These are phyloP conservation scores for Habrosyne pyritoides DNA, from an alignment of 2,888 invertebrate species.

Conservation along the genomic window DNA sequence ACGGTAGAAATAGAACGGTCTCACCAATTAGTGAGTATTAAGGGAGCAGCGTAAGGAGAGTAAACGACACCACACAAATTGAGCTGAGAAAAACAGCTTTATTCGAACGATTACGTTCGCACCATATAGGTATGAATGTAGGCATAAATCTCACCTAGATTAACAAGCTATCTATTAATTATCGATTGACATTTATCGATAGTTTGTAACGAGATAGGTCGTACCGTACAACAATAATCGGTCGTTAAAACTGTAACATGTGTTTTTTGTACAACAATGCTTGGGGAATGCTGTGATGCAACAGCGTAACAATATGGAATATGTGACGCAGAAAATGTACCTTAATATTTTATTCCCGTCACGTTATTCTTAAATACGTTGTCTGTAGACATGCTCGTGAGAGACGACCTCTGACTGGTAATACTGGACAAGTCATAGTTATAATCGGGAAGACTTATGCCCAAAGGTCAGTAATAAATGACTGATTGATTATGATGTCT, in stretches of 20 bases:
- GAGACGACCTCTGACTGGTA: background rate
- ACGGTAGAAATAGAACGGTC: conserved; percentile 36
- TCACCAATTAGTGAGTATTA: conserved; percentile 42
- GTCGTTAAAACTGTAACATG: conserved; percentile 9
- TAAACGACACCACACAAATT: conserved; percentile 35
- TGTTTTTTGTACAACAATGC: conserved; percentile 6
- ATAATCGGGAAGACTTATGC: too few relatives aligned
- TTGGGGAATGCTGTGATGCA: background rate
- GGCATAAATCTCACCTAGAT: conserved; percentile 1
- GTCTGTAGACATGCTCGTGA: background rate
- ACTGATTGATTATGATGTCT: too few relatives aligned
- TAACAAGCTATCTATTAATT: conserved; percentile 31
- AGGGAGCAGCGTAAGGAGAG: conserved; percentile 32
- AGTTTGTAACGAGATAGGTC: conserved; percentile 9
- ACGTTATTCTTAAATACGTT: background rate
- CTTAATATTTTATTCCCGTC: background rate
- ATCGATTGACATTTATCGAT: conserved; percentile 24
- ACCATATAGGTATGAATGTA: conserved; percentile 14
- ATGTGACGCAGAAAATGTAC: background rate
- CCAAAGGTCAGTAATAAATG: too few relatives aligned
- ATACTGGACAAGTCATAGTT: too few relatives aligned
- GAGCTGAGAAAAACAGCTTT: conserved; percentile 51
- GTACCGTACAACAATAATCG: conserved; percentile 12
- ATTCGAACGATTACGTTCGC: conserved; percentile 44
- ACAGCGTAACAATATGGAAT: background rate